These are phyloP conservation scores for Solen grandis DNA, from an alignment of 1,140 invertebrate genomes.

Conservation along the genomic window DNA sequence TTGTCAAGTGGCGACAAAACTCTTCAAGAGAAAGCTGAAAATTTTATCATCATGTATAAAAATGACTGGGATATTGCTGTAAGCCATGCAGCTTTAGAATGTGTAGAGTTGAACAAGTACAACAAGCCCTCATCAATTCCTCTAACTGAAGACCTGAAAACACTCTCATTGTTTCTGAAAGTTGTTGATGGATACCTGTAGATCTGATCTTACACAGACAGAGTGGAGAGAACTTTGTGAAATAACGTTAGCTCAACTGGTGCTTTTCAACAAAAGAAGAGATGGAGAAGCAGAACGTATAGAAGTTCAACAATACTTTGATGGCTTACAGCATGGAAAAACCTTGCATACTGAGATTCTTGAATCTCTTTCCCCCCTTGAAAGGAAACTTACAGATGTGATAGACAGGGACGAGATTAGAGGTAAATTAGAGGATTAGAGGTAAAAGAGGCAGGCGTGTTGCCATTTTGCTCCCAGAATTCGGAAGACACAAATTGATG, in stretches of 20 bases:
- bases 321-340: constrained; percentile 7
- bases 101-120: neutral
- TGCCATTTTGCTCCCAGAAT: neutral
- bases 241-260: neutral
- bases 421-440: too few relatives aligned
- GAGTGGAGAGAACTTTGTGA: constrained; percentile 20
- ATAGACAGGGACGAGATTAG: constrained; percentile 17
- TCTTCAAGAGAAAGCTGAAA: neutral
- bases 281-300: constrained; percentile 2
- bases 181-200: neutral
- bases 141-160: constrained; percentile 24
- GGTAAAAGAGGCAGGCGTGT: constrained; percentile 17
- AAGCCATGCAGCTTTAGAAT: constrained; percentile 13
- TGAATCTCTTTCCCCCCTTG: neutral
- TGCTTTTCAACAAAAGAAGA: constrained; percentile 33
- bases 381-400: constrained; percentile 15
- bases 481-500: neutral
- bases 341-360: constrained; percentile 1
- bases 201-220: neutral
- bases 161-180: neutral
- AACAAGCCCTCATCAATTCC: constrained; percentile 12
- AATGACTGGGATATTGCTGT: constrained; percentile 24
- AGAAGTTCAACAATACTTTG: neutral
- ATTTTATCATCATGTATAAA: constrained; percentile 15
- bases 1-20: neutral